phyloP scores from a whole-genome alignment of 1,140 invertebrate genomes.

The Drosophila pectinifera region DNA sequence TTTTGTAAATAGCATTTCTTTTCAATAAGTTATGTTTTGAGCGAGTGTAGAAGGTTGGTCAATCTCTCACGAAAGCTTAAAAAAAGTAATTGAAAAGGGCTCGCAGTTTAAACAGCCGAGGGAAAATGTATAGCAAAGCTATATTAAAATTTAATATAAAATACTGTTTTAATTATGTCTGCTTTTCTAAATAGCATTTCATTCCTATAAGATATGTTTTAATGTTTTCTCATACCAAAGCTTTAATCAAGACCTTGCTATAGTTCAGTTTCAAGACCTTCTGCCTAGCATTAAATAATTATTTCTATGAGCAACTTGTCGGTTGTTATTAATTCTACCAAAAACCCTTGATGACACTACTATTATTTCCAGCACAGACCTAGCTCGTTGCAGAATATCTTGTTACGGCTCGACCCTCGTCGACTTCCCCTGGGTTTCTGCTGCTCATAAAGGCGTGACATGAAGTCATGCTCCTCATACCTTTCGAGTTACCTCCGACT shows the following conservation, averaged over 20 bases:
- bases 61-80: constrained; percentile 40
- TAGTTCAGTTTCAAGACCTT: background rate
- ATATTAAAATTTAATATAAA: no score
- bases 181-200: no score
- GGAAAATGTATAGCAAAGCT: background rate
- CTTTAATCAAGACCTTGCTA: background rate
- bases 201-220: no score
- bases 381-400: constrained; percentile 42
- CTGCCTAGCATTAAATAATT: background rate
- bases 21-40: constrained; percentile 4
- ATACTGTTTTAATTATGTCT: no score
- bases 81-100: constrained; percentile 19
- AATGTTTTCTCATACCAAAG: background rate
- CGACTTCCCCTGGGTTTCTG: constrained; percentile 1
- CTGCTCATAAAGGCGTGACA: constrained; percentile 57
- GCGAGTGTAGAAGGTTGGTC: constrained; percentile 29
- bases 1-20: no score
- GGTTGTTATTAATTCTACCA: constrained; percentile 7
- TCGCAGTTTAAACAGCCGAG: constrained; percentile 1
- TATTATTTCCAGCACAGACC: constrained; percentile 16
- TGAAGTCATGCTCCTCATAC: constrained; percentile 49
- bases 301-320: background rate
- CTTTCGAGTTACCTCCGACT: constrained; percentile 16
- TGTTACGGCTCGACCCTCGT: constrained; percentile 25
- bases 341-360: constrained; percentile 32